These are phyloP conservation scores for Parnassius glacialis DNA, from an alignment of 2,888 invertebrate genomes.

Conservation along the genomic window DNA sequence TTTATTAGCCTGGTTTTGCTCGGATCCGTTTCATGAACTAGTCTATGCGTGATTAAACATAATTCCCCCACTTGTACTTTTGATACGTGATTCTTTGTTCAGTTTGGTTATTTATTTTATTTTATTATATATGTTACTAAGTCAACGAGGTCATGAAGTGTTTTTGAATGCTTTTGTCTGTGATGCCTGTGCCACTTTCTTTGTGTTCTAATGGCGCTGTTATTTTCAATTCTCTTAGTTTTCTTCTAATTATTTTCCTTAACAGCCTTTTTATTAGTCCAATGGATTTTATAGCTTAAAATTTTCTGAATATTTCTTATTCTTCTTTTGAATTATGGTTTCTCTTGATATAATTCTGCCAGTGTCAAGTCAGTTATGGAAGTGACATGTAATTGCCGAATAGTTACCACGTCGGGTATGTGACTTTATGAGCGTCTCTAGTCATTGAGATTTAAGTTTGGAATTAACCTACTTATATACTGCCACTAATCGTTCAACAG, in stretches of 20 bases:
- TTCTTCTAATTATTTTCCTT: too few species aligned
- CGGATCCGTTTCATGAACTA: slow-evolving; percentile 24
- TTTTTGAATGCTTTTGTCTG: slow-evolving; percentile 9
- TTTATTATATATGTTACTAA: background rate
- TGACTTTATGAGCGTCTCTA: too few species aligned
- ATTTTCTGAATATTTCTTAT: background rate
- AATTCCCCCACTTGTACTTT: slow-evolving; percentile 15
- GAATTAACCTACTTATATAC: too few species aligned
- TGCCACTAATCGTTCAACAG: too few species aligned
- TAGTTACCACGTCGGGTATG: background rate
- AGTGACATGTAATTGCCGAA: background rate
- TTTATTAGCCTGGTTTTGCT: slow-evolving; percentile 67
- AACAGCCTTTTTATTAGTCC: too few species aligned
- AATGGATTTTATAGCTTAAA: background rate
- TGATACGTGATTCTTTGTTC: slow-evolving; percentile 14
- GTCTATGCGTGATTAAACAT: slow-evolving; percentile 24
- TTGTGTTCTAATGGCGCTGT: slow-evolving; percentile 2
- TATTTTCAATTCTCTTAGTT: background rate
- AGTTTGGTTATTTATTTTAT: background rate
- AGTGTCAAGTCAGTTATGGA: too few species aligned
- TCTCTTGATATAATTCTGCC: too few species aligned
- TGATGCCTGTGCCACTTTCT: slow-evolving; percentile 9
- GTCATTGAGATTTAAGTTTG: too few species aligned
- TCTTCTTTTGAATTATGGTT: too few species aligned
- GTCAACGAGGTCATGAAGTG: slow-evolving; percentile 4